Base-by-base conservation (phyloP, 2,888 invertebrate genomes). In the Acrobasis suavella region DNA sequence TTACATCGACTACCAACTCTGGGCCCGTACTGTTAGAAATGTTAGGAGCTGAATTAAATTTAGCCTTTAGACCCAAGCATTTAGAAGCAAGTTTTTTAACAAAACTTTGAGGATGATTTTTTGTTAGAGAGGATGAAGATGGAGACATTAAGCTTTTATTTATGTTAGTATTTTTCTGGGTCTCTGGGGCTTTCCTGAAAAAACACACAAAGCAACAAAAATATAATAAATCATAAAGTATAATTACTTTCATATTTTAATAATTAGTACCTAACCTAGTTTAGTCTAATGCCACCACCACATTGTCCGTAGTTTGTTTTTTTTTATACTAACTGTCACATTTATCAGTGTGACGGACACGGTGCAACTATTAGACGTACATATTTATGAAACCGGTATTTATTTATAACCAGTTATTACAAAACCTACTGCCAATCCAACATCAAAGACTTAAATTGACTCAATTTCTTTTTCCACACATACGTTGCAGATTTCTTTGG, bases 61-160 rank as follows among this genome's bases (percentile, higher is more conserved):
- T 91, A 65, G 91, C 83, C 82, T 89, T 92, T 32, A 92, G 80
- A 81, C 93, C 91, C 81, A 92, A 89, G 89, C 89, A 91, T 81
- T 91, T 92, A 46, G 92, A 90, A 84, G 93, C 92, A 86, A 93
- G 87, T 87, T 89, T 90, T 87, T 90, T 88, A 65, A 91, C 92
- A 80, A 92, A 91, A 86, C 89, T 91, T 77, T 88, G 89, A 73
- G 87, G 81, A 75, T 87, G 84, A 75, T 74, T 83, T 80, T 91
- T 91, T 74, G 86, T 91, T 86, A 91, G 71, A 74, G 84, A 83
- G 70, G 91, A 90, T 81, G 90, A 85, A 74, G 91, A 87, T 81
- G 89, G 85, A 77, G 84, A 81, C 80, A 86, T 74, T 71, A 85
- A 83, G 89, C 90, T 86, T 78, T 87, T 81, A 79, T 80, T 83